Evolutionary conservation across 2,113 vertebrate genomes (phyloP), one percentile per base, ranked within the genome.

Genomic region (Polypterus senegalus): DNA sequence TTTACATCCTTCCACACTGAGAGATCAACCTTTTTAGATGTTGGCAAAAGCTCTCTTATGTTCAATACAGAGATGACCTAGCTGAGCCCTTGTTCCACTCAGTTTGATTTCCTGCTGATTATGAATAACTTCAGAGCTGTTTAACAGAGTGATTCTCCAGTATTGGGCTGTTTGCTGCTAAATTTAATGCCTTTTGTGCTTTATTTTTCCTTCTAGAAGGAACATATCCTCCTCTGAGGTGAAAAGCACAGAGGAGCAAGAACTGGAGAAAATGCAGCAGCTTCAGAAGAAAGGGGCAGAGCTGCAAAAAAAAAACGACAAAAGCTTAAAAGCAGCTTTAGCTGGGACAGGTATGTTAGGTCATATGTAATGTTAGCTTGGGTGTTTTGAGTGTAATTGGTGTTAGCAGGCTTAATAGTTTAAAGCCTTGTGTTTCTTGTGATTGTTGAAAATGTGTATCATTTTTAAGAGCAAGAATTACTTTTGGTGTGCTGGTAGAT

Each of bases 261-360:
- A 96, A 72, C 51, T 97, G 67, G 86, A 94, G 55, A 91, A 85
- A 63, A 91, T 93, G 69, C 73, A 82, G 49, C 83, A 74, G 65
- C 78, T 95, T 61, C 94, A 96, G 75, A 86, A 75, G 63, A 91
- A 93, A 49, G 87, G 94, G 45, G 65, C 83, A 3, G 89, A 93
- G 63, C 85, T 90, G 56, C 81, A 91, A 6, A 90, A 68, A 67
- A 88, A 76, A 71, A 97, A 97, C 0, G 90, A 95, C 71, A 90
- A 91, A 62, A 90, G 88, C 63, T 85, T 91, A 68, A 94, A 84
- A 74, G 82, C 88, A 46, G 92, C 90, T 49, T 81, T 98, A 63
- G 88, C 89, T 58, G 93, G 92, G 57, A 62, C 75, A 77, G 83
- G 92, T 97, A 53, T 79, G 89, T 77, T 4, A 2, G 27, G 27